Percentiles rank a stretch among this genome's conserved stretches.
Conservation (phyloP, 2,888 invertebrate genomes). For the Deilephila elpenor region DNA sequence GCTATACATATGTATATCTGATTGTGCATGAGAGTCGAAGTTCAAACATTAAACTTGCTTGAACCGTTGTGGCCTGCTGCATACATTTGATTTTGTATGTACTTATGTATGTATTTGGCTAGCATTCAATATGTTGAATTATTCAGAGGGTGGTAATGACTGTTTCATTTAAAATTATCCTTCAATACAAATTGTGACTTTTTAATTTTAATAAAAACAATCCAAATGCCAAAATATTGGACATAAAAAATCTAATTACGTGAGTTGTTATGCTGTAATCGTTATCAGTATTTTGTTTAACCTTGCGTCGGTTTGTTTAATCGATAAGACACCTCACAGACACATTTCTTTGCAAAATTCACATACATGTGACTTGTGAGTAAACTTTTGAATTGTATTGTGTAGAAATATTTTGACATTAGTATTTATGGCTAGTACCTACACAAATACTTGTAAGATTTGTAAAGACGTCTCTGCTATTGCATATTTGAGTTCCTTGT, state of each 20-base stretch:
- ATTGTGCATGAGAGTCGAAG: neutral
- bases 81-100: neutral
- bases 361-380: neutral
- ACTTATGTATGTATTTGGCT: too few relatives aligned
- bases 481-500: too few relatives aligned
- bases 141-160: too few relatives aligned
- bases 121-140: too few relatives aligned
- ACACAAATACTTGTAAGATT: neutral
- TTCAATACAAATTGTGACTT: too few relatives aligned
- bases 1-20: neutral
- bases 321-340: constrained; percentile 29
- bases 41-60: constrained; percentile 3
- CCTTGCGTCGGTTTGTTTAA: constrained; percentile 37
- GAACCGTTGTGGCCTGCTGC: neutral
- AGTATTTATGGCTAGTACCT: neutral
- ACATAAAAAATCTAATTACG: neutral
- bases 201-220: too few relatives aligned
- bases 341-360: constrained; percentile 2
- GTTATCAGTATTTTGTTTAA: constrained; percentile 28
- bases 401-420: neutral
- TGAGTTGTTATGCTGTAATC: constrained; percentile 3
- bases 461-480: too few relatives aligned
- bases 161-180: too few relatives aligned
- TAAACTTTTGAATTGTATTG: neutral
- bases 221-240: too few relatives aligned